Evolutionary conservation across 2,888 invertebrate species (phyloP), one percentile per base, ranked within the genome.

Genomic region (Luperina testacea): DNA sequence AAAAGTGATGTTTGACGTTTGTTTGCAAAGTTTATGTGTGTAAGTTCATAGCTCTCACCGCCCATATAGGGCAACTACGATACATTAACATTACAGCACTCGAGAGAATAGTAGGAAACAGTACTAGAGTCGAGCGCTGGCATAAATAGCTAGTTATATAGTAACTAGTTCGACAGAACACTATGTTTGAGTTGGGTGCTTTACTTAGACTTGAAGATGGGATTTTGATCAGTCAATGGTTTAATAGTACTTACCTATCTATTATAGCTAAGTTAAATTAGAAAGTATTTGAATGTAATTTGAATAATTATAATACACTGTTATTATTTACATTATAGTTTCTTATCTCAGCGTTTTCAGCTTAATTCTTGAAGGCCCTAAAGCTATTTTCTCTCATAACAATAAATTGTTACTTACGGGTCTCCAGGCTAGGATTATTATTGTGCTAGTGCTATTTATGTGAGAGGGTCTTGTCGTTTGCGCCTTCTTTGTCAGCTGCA

Each of bases 121-220:
- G 65, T 53, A 70, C 69, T 81, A 24, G 42, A 67, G 38, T 74
- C 65, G 45, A 82, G 82, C 74, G 0, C 77, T 82, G 4, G 32
- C 45, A 45, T 73, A 17, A 82, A 83, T 61, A 74, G 38, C 74
- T 72, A 51, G 71, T 72, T 75, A 38, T 38, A 24, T 38, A 71
- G 65, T 80, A 63, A 73, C 72, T 48, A 72, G 69, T 85, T 85
- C 38, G n/a, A 64, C 45, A 72, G 70, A 38, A 82, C 57, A 53
- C 17, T 24, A 70, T 74, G 67, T 67, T 82, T 74, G 67, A 83
- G 63, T 53, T 59, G 32, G 74, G 72, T 42, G 59, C 73, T 82
- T 76, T 27, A 63, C 72, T 73, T 57, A 53, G 6, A 73, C 45
- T 85, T 67, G 48, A 45, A 75, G 74, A 71, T 72, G 63, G 5